phyloP scores from a whole-genome alignment of 2,888 invertebrate genomes.

The Dysmachus trigonus region DNA sequence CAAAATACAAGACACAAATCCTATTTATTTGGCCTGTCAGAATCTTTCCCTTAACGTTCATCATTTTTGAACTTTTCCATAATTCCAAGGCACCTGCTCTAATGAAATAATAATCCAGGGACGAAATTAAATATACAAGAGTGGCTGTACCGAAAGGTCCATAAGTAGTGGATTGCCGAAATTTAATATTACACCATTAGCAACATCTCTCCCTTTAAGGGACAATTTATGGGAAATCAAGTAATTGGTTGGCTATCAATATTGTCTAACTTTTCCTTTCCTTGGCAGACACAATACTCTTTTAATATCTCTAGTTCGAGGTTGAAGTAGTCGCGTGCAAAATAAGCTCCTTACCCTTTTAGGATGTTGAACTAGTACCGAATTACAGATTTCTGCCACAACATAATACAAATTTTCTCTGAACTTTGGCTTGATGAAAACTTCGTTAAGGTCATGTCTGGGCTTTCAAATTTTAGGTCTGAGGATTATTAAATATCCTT shows the following conservation, averaged over 20 bases:
- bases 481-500: neutral
- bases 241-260: neutral
- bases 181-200: neutral
- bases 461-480: neutral
- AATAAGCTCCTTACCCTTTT: neutral
- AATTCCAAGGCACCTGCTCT: neutral
- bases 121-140: neutral
- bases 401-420: neutral
- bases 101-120: neutral
- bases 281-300: neutral
- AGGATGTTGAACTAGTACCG: neutral
- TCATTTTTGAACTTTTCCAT: neutral
- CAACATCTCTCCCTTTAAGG: neutral
- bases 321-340: neutral
- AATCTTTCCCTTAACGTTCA: neutral
- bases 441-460: neutral
- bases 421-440: neutral
- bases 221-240: neutral
- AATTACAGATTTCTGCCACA: neutral
- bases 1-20: neutral
- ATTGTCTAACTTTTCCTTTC: neutral
- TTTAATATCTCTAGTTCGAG: neutral
- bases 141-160: neutral
- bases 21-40: neutral
- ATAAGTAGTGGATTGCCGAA: neutral